phyloP scores from a whole-genome alignment of 2,797 vertebrate genomes.

The Parauchenoglanis ngamensis region DNA sequence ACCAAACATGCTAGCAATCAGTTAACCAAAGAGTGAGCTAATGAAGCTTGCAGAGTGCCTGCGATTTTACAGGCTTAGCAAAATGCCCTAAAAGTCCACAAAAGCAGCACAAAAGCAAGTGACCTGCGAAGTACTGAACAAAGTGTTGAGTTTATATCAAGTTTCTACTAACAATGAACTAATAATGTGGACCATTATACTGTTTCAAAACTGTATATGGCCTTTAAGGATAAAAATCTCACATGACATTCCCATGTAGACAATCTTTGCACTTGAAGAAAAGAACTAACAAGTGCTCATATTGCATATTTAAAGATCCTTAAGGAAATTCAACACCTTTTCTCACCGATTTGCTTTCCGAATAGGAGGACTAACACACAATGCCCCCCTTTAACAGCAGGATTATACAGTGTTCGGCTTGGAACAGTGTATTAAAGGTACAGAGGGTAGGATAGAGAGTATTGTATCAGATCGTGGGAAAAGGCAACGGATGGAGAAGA shows the following conservation, averaged over 20 bases:
- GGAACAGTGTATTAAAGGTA: conserved; percentile 15
- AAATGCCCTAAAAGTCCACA: not conserved
- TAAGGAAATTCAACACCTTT: not conserved
- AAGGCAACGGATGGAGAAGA: conserved; percentile 32
- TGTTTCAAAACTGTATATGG: not conserved
- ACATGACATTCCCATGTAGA: too few relatives aligned
- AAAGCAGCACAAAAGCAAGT: not conserved
- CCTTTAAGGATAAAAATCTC: not conserved
- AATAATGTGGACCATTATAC: not conserved
- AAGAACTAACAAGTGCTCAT: not conserved
- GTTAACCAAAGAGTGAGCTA: not conserved
- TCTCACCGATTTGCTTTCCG: not conserved
- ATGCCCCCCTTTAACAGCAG: not conserved
- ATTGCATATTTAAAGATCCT: conserved; percentile 1
- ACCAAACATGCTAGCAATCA: not conserved
- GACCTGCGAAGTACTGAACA: not conserved
- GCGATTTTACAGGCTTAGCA: not conserved
- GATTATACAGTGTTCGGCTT: not conserved
- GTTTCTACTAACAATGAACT: not conserved
- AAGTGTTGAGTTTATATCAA: not conserved
- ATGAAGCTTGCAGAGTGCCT: not conserved
- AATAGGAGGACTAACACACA: not conserved
- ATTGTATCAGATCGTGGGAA: conserved; percentile 29
- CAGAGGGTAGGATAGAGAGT: not conserved
- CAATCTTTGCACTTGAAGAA: not conserved